phyloP scores from a whole-genome alignment of 1,140 invertebrate genomes.

The Listronotus bonariensis region DNA sequence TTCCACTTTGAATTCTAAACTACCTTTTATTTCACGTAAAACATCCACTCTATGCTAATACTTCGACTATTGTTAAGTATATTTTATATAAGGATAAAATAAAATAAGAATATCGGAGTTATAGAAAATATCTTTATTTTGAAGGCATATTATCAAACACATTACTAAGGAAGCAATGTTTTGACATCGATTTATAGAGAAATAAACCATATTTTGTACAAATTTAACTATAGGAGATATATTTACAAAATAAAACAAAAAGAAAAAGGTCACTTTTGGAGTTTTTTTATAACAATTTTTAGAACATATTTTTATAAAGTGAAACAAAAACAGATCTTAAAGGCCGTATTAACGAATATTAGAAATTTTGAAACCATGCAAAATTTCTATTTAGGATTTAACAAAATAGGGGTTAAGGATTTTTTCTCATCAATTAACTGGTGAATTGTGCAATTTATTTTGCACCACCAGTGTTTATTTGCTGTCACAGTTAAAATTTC shows the following conservation, averaged over 20 bases:
- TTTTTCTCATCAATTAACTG: too few species aligned
- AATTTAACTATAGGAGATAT: slow-evolving; percentile 38
- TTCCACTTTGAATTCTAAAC: too few species aligned
- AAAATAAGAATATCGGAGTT: slow-evolving; percentile 33
- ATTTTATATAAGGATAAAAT: background rate
- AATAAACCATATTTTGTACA: slow-evolving; percentile 44
- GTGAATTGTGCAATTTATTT: too few species aligned
- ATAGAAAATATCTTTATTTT: slow-evolving; percentile 49
- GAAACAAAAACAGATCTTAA: background rate
- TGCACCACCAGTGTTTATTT: too few species aligned
- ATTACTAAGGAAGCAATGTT: slow-evolving; percentile 36
- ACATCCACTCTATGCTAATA: too few species aligned
- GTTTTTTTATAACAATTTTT: slow-evolving; percentile 19
- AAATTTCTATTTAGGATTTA: too few species aligned
- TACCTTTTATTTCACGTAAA: too few species aligned
- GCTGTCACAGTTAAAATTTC: too few species aligned
- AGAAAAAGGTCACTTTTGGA: slow-evolving; percentile 36
- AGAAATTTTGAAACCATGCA: too few species aligned
- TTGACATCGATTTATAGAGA: slow-evolving; percentile 38
- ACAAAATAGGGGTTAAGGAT: too few species aligned
- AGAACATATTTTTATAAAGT: slow-evolving; percentile 13
- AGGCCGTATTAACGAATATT: background rate
- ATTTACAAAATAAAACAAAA: slow-evolving; percentile 36
- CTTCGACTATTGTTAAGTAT: too few species aligned
- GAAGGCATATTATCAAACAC: slow-evolving; percentile 43